These are phyloP conservation scores for Isichthys henryi DNA, from an alignment of 2,113 vertebrate species.

Conservation along the genomic window DNA sequence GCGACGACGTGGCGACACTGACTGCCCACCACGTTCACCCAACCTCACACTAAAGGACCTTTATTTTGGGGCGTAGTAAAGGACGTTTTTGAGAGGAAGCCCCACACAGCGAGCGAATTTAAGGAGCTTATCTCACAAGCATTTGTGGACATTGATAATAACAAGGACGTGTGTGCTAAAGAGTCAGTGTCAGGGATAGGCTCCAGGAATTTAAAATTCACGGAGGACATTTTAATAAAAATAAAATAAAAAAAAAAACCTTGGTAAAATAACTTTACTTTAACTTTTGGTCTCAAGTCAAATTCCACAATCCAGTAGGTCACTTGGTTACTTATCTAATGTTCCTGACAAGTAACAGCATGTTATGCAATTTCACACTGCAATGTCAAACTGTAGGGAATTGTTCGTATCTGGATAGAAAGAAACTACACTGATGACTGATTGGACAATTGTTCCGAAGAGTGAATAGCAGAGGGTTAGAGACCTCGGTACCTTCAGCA, in stretches of 20 bases:
- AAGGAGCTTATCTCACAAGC: not conserved
- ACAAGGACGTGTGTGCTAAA: not conserved
- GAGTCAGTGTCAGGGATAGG: not conserved
- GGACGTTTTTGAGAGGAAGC: not conserved
- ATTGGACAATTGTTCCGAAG: not conserved
- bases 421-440: not conserved
- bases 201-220: not conserved
- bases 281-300: not conserved
- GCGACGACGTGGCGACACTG: not conserved
- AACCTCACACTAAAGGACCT: not conserved
- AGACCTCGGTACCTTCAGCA: slow-evolving; percentile 55
- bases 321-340: not conserved
- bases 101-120: not conserved
- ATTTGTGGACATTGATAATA: not conserved
- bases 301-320: not conserved
- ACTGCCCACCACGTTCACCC: not conserved
- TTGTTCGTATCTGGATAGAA: not conserved
- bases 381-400: not conserved
- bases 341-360: not conserved
- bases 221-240: not conserved
- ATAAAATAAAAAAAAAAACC: not conserved
- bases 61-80: not conserved
- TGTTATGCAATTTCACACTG: slow-evolving; percentile 18
- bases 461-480: not conserved
- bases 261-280: no score